phyloP scores from a whole-genome alignment of 2,888 invertebrate genomes.

The Fragum sueziense region DNA sequence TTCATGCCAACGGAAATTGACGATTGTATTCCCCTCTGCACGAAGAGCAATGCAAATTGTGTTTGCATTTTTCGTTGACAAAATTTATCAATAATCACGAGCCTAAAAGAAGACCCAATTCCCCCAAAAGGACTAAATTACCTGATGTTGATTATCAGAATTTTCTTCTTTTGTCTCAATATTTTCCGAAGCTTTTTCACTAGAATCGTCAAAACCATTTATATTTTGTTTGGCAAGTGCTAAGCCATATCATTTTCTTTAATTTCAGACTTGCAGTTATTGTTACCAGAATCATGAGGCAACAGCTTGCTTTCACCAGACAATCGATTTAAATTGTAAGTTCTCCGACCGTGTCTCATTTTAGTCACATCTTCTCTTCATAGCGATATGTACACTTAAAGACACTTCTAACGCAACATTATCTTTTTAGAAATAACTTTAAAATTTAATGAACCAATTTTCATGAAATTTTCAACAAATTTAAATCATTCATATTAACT shows the following conservation, averaged over 20 bases:
- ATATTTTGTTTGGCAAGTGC: neutral
- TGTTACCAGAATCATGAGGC: neutral
- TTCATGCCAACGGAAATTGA: too few relatives aligned
- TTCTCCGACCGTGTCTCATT: too few relatives aligned
- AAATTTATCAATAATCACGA: neutral
- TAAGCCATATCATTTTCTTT: neutral
- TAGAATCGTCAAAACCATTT: neutral
- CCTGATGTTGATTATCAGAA: neutral
- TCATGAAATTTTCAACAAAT: too few relatives aligned
- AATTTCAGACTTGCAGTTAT: neutral
- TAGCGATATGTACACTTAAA: too few relatives aligned
- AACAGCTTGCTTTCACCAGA: neutral
- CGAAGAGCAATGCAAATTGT: neutral
- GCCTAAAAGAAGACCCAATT: too few relatives aligned
- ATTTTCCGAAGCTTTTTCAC: neutral
- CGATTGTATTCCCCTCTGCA: too few relatives aligned
- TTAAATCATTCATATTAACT: too few relatives aligned
- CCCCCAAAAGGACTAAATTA: neutral
- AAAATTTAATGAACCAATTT: too few relatives aligned
- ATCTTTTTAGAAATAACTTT: too few relatives aligned
- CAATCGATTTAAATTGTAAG: neutral
- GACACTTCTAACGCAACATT: too few relatives aligned
- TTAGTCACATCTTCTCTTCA: too few relatives aligned
- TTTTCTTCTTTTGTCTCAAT: neutral
- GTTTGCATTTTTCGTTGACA: neutral